Percentiles rank a stretch among this genome's conserved stretches.
Evolutionary conservation across 2,888 invertebrate species (phyloP).

Genomic region (Drosophila helvetica): DNA sequence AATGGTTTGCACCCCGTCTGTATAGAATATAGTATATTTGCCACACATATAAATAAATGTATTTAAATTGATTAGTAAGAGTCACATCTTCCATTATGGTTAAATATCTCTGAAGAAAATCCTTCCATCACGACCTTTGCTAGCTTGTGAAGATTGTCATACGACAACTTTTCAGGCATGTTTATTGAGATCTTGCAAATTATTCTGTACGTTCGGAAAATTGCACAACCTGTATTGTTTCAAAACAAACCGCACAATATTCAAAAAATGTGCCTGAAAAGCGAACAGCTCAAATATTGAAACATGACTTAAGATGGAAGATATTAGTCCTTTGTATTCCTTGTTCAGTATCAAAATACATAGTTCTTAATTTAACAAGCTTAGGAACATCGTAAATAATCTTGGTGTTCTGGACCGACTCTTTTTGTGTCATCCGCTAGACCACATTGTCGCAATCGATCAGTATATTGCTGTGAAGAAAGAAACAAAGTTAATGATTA

Average conservation of each 20-base stretch:
- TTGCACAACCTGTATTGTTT: neutral
- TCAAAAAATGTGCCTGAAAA: neutral
- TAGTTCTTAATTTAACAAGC: neutral
- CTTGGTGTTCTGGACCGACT: slow-evolving; percentile 6
- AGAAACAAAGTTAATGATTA: slow-evolving; percentile 49
- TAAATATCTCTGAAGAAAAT: neutral
- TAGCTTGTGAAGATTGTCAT: neutral
- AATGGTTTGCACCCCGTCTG: neutral
- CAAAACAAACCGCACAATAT: neutral
- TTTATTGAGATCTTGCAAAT: neutral
- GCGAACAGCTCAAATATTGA: too few relatives aligned
- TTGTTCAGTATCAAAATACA: neutral
- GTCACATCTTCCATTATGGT: neutral
- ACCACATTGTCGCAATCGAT: slow-evolving; percentile 57
- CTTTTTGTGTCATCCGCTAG: slow-evolving; percentile 20
- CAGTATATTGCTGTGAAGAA: slow-evolving; percentile 69
- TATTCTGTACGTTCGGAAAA: neutral
- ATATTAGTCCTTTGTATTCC: neutral
- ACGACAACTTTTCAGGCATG: neutral
- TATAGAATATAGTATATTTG: neutral
- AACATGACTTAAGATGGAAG: too few relatives aligned
- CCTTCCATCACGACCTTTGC: too few relatives aligned
- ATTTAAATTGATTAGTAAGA: neutral
- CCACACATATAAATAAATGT: neutral
- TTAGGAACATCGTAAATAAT: slow-evolving; percentile 48